Evolutionary conservation across 1,140 invertebrate species (phyloP).

Genomic region (Halesus radiatus): DNA sequence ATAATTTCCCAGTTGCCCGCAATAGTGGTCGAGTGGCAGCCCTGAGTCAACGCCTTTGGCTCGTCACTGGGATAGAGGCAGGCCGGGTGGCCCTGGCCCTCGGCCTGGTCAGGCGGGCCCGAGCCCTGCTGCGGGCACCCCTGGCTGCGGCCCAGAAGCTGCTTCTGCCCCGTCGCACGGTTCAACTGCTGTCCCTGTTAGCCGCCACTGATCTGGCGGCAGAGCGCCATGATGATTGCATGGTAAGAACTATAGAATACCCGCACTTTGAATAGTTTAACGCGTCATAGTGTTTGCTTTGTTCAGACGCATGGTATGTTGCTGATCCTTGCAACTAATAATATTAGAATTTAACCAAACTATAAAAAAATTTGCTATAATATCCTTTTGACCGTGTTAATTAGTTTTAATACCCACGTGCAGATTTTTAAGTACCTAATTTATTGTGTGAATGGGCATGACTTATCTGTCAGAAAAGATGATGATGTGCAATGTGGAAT

Average conservation of each 20-base stretch:
- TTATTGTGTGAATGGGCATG: no score
- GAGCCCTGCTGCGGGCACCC: slow-evolving; percentile 38
- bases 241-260: neutral
- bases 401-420: no score
- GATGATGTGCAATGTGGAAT: no score
- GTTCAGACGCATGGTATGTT: no score
- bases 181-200: slow-evolving; percentile 36
- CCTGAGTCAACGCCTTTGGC: slow-evolving; percentile 30
- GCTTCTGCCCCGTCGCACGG: slow-evolving; percentile 39
- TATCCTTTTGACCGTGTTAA: no score
- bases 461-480: no score
- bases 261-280: no score
- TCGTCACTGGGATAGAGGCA: slow-evolving; percentile 35
- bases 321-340: no score
- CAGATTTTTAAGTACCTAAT: no score
- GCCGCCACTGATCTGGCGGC: slow-evolving; percentile 43
- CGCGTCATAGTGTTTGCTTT: no score
- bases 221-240: slow-evolving; percentile 51
- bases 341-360: no score
- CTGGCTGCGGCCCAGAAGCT: slow-evolving; percentile 40
- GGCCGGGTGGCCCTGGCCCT: slow-evolving; percentile 29
- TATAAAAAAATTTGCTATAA: no score
- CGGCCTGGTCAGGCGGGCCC: slow-evolving; percentile 44
- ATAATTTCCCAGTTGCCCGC: slow-evolving; percentile 18
- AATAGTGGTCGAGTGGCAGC: neutral